These are phyloP conservation scores for Drosophila pallidifrons DNA, from an alignment of 1,140 invertebrate genomes.

Conservation along the genomic window DNA sequence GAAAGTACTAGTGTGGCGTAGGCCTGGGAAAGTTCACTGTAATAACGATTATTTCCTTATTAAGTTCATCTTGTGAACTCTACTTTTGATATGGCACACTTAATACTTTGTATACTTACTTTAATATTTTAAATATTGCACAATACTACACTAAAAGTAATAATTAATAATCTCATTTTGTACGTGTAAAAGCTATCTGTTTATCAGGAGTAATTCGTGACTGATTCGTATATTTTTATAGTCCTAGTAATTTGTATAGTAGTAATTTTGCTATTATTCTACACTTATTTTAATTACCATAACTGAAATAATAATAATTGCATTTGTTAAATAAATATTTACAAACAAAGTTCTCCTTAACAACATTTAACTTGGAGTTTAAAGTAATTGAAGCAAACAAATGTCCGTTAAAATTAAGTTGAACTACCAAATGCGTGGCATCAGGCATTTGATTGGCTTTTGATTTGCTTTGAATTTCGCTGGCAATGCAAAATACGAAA, in stretches of 20 bases:
- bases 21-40: constrained; percentile 4
- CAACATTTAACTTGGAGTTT: neutral
- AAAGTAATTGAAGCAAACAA: neutral
- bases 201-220: too few relatives aligned
- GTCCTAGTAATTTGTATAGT: too few relatives aligned
- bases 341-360: neutral
- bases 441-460: constrained; percentile 18
- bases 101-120: too few relatives aligned
- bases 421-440: neutral
- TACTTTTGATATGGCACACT: neutral
- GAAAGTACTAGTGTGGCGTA: neutral
- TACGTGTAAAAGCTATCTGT: too few relatives aligned
- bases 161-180: too few relatives aligned
- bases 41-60: neutral
- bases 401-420: neutral
- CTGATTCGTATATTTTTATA: too few relatives aligned
- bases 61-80: neutral
- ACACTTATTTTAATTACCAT: too few relatives aligned
- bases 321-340: too few relatives aligned
- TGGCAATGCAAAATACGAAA: constrained; percentile 20
- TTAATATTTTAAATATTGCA: too few relatives aligned
- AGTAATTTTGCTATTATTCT: too few relatives aligned
- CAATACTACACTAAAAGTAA: too few relatives aligned
- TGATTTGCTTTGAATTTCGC: constrained; percentile 9
- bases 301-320: too few relatives aligned